Percentiles rank a stretch among this genome's conserved stretches.
Evolutionary conservation across 2,797 vertebrate species (phyloP).

Genomic region (Enteromius anoplus): DNA sequence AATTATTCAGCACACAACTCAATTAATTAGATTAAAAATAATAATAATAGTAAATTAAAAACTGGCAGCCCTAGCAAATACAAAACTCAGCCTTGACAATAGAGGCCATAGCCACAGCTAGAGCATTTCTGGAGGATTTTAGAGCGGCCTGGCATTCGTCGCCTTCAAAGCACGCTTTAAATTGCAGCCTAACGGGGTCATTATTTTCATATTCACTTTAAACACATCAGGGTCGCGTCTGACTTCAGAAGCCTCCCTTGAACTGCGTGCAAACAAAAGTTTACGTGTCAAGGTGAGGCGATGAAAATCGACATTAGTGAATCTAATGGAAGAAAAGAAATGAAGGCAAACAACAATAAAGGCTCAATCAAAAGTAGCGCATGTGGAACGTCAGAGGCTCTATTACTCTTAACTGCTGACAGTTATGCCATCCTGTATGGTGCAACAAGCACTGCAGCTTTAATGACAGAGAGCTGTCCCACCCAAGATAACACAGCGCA

Average conservation of each 20-base stretch:
- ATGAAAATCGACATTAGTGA: slow-evolving; percentile 69
- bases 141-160: slow-evolving; percentile 17
- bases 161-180: slow-evolving; percentile 31
- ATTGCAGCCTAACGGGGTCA: slow-evolving; percentile 44
- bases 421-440: slow-evolving; percentile 68
- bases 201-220: slow-evolving; percentile 48
- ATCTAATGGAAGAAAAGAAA: slow-evolving; percentile 67
- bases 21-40: background rate
- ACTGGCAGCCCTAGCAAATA: background rate
- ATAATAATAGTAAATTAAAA: background rate
- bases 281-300: slow-evolving; percentile 75
- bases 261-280: slow-evolving; percentile 76
- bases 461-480: slow-evolving; percentile 60
- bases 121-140: slow-evolving; percentile 17
- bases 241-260: slow-evolving; percentile 65
- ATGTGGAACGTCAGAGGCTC: slow-evolving; percentile 72
- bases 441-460: slow-evolving; percentile 49
- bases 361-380: slow-evolving; percentile 74
- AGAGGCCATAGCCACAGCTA: background rate
- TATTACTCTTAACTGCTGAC: slow-evolving; percentile 77
- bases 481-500: slow-evolving; percentile 63
- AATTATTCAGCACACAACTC: background rate
- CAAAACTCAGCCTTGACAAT: background rate
- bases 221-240: slow-evolving; percentile 25
- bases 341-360: slow-evolving; percentile 63